A percentile compares a stretch with the other conserved stretches of the same genome.
phyloP scores from a whole-genome alignment of 2,113 vertebrate genomes.

The Empidonax alnorum region DNA sequence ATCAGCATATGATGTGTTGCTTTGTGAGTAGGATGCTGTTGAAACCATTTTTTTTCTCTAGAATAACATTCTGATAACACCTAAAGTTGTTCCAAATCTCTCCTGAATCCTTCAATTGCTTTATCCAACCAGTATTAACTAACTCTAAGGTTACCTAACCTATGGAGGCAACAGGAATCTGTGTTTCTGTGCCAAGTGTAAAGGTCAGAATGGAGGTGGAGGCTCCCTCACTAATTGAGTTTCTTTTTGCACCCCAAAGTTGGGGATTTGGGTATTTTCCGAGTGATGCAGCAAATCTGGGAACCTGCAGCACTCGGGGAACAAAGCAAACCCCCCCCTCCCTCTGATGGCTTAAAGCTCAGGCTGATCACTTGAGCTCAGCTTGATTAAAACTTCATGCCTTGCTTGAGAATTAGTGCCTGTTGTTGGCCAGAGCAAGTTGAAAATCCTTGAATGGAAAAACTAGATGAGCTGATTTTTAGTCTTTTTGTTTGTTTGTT shows the following conservation, averaged over 20 bases:
- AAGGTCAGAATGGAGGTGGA: neutral
- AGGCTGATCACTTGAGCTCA: neutral
- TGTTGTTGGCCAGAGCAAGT: neutral
- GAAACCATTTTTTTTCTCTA: neutral
- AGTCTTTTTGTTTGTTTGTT: neutral
- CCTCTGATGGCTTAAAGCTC: neutral
- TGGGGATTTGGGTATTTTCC: neutral
- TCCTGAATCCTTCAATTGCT: neutral
- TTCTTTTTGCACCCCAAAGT: neutral
- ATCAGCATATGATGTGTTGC: neutral
- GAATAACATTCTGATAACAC: neutral
- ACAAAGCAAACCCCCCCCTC: neutral
- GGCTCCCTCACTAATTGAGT: neutral
- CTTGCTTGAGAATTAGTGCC: neutral
- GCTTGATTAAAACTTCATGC: neutral
- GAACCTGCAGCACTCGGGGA: neutral
- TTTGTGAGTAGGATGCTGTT: neutral
- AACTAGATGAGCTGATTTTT: neutral
- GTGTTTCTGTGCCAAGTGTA: neutral
- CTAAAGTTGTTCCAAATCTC: neutral
- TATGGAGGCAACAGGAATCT: neutral
- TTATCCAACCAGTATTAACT: neutral
- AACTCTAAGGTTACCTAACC: neutral
- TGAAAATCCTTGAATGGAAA: neutral
- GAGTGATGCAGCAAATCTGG: neutral